These are phyloP conservation scores for Emberiza fucata DNA, from an alignment of 2,113 vertebrate genomes.

Conservation along the genomic window DNA sequence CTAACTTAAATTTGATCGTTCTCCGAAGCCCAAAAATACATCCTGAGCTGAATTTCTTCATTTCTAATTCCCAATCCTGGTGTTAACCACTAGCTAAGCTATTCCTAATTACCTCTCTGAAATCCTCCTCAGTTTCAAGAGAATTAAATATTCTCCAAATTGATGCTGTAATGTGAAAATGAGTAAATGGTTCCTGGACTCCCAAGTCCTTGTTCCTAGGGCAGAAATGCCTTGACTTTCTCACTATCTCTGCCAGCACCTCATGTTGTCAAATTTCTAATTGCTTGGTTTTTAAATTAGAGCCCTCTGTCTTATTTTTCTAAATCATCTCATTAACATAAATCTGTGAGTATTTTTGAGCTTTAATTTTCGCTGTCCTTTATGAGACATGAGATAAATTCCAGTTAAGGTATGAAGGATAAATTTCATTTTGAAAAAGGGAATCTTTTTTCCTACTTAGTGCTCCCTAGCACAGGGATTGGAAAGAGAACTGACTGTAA, in stretches of 20 bases:
- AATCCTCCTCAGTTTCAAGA: conserved; percentile 5
- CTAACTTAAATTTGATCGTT: background rate
- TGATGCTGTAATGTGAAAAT: background rate
- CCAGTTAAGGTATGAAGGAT: background rate
- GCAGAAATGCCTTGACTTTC: background rate
- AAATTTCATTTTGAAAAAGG: background rate
- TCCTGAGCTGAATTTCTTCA: background rate
- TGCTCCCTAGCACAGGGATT: background rate
- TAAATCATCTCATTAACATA: background rate
- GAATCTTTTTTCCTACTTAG: background rate
- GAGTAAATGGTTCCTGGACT: background rate
- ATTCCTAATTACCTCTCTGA: background rate
- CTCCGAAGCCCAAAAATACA: background rate
- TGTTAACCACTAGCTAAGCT: background rate
- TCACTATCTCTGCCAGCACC: background rate
- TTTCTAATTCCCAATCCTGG: background rate
- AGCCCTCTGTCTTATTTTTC: background rate
- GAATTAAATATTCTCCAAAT: background rate
- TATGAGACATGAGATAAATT: background rate
- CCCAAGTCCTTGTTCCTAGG: background rate
- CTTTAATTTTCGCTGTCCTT: background rate
- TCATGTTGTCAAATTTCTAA: background rate
- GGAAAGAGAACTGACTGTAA: background rate
- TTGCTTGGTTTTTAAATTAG: background rate
- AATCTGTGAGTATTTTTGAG: background rate